Base-by-base conservation (phyloP, 1,140 invertebrate species). In the Colletes latitarsis region DNA sequence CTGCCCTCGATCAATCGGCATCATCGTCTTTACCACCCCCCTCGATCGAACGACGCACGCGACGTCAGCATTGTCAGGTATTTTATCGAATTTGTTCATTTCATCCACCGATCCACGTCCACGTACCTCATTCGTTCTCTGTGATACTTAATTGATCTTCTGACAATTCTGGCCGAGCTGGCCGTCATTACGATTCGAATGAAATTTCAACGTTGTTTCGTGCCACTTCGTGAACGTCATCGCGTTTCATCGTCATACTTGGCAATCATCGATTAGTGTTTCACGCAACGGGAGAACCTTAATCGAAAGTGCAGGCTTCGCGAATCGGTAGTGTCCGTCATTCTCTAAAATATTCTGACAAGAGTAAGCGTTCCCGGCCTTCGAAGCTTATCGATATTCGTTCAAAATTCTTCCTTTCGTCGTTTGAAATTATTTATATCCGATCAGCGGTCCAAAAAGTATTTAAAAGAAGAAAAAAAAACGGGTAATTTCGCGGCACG, bases 11-110 rank as follows among this genome's bases (percentile, higher is more conserved):
- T 52, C 6, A 74, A 74, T 52, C 17, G 70, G 30, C 30, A 30
- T 30, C 30, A 30, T 30, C 30, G 30, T 30, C 30, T 30, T 30
- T 30, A 46, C 9, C 43, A 46, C 9, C 43, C 43, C 43, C 43
- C 30, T 73, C 21, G 58, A 78, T 73, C 58, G 58, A 70, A 72
- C 39, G 17, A 72, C 46, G 67, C 64, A 73, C 46, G 60, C 58
- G 21, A 74, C 43, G 71, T 60, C 75, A 60, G 6, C 41, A 62
- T 67, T 52, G 21, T n/a, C 77, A 67, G 39, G 39, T n/a, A 66
- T 60, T 74, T 73, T 64, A 41, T 57, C 52, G 52, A 39, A 75
- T 53, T 66, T 46, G 14, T 73, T 30, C 6, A 46, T 49, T 43
- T 53, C 17, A 66, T 66, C 17, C 4, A 55, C 12, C n/a, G 17